Evolutionary conservation across 2,113 vertebrate species (phyloP).

Genomic region (Oreochromis spilurus): DNA sequence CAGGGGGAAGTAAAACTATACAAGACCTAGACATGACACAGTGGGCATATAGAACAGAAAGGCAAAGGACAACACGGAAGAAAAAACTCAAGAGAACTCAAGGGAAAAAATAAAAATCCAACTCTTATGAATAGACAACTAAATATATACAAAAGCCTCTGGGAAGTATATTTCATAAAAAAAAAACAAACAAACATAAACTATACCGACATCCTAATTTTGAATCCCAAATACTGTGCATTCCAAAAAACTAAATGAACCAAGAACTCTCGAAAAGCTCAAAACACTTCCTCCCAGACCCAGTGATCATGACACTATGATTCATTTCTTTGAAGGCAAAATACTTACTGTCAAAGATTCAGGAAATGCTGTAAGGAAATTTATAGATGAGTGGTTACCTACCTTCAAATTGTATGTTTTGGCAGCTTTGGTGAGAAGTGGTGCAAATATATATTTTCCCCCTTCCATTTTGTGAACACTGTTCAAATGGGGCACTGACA

Average conservation of each 20-base stretch:
- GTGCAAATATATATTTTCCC: conserved; percentile 51
- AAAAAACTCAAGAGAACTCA: neutral
- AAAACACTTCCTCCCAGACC: neutral
- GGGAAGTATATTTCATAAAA: no score
- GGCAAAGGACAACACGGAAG: neutral
- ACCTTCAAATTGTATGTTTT: neutral
- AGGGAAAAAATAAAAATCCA: neutral
- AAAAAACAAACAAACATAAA: neutral
- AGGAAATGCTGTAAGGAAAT: neutral
- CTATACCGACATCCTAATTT: neutral
- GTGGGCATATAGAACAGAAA: neutral
- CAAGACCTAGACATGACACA: neutral
- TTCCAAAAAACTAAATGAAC: neutral
- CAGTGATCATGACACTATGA: neutral
- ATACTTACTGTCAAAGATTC: neutral
- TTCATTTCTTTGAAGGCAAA: neutral
- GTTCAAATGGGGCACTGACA: conserved; percentile 63
- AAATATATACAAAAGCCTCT: no score
- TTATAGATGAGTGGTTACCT: neutral
- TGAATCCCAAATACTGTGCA: neutral
- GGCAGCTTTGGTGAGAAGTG: neutral
- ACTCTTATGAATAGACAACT: no score
- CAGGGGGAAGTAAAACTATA: neutral
- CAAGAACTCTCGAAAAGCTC: neutral
- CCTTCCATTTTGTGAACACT: neutral